Conservation (phyloP, 2,113 vertebrate genomes). For the Hydropotes inermis region DNA sequence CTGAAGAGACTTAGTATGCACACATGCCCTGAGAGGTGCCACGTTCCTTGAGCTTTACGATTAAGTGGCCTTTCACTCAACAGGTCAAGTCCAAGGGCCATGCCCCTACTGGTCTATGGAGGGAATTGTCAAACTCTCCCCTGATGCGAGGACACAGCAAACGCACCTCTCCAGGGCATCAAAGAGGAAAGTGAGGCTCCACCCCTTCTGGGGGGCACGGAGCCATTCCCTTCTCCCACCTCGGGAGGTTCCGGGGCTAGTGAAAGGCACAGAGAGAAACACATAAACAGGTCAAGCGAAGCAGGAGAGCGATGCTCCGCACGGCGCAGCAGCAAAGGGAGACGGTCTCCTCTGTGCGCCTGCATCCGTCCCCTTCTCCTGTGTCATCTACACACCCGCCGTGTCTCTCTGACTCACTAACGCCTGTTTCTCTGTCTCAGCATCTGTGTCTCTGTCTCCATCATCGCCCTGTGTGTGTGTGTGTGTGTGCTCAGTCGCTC, state of each 20-base stretch:
- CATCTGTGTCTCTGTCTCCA: neutral
- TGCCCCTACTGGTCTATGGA: neutral
- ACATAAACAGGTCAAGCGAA: neutral
- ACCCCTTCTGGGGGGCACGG: neutral
- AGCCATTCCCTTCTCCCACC: neutral
- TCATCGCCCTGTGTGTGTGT: too few species aligned
- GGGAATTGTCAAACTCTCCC: neutral
- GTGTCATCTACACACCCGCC: neutral
- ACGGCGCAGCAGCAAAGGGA: fast-evolving
- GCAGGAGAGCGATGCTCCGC: neutral
- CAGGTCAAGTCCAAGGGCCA: neutral
- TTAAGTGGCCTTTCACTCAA: neutral
- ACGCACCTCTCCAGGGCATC: neutral
- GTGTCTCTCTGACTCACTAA: too few species aligned
- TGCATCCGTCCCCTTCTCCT: too few species aligned
- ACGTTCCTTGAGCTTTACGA: neutral
- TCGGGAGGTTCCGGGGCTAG: neutral
- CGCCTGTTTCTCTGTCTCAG: fast-evolving
- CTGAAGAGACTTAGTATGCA: neutral
- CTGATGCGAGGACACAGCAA: fast-evolving
- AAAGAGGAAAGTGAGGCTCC: fast-evolving
- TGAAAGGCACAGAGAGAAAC: neutral
- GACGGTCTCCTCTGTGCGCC: too few species aligned
- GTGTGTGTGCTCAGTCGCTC: neutral
- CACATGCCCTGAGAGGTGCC: neutral